phyloP scores from a whole-genome alignment of 2,888 invertebrate genomes.

The Ochropacha duplaris region DNA sequence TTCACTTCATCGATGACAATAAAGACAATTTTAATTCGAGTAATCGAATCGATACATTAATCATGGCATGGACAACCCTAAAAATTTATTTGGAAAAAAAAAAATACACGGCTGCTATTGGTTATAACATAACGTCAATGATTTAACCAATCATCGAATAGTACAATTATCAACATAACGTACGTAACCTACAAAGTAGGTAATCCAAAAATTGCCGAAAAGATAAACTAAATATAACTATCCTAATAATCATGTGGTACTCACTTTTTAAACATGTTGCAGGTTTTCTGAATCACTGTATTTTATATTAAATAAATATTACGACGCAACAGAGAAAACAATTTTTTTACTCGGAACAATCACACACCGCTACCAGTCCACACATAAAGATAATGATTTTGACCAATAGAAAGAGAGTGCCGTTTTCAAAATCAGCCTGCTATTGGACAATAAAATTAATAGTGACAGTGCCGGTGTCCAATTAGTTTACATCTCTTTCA shows the following conservation, averaged over 20 bases:
- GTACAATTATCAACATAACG: slow-evolving; percentile 23
- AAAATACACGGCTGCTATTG: not conserved
- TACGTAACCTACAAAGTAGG: slow-evolving; percentile 45
- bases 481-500: no score
- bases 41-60: not conserved
- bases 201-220: not conserved
- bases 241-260: slow-evolving; percentile 32
- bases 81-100: not conserved
- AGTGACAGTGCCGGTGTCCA: no score
- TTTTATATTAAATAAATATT: not conserved
- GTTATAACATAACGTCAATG: slow-evolving; percentile 35
- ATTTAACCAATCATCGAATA: slow-evolving; percentile 34
- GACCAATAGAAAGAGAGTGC: not conserved
- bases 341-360: not conserved
- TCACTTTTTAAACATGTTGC: slow-evolving; percentile 79
- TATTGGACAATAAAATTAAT: not conserved
- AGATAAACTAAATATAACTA: slow-evolving; percentile 1
- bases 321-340: slow-evolving; percentile 4
- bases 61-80: not conserved
- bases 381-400: not conserved
- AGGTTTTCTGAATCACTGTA: slow-evolving; percentile 9
- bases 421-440: not conserved
- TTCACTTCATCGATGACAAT: no score
- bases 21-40: not conserved
- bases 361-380: not conserved